These are phyloP conservation scores for Lasioglossum pauxillum DNA, from an alignment of 2,888 invertebrate species.

Conservation along the genomic window DNA sequence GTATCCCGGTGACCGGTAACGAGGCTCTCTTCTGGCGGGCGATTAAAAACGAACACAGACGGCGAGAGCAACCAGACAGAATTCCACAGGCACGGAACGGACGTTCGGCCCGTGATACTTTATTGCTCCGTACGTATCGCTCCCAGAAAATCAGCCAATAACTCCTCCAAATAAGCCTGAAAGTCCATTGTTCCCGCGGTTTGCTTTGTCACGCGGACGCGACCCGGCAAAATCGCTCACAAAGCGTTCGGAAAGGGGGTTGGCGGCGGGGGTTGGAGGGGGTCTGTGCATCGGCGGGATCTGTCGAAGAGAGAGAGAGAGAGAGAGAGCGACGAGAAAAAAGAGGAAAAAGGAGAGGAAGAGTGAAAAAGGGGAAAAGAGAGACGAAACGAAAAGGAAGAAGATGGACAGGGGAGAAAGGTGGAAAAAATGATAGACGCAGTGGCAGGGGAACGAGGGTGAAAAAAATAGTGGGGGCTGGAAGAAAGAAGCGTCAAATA, in stretches of 20 bases:
- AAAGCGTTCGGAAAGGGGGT: constrained; percentile 27
- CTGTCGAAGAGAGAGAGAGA: not conserved
- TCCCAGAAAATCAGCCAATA: constrained; percentile 40
- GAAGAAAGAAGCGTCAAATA: constrained; percentile 57
- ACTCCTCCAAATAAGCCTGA: constrained; percentile 48
- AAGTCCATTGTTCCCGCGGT: constrained; percentile 47
- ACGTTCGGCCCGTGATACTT: not conserved
- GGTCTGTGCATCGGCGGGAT: not conserved
- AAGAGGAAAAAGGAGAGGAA: not conserved
- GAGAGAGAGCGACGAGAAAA: not conserved
- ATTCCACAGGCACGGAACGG: not conserved
- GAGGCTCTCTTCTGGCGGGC: not conserved
- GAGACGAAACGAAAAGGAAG: not conserved
- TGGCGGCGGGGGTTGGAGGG: not conserved
- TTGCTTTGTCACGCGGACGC: constrained; percentile 44
- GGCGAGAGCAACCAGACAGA: not conserved
- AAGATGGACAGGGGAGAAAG: not conserved
- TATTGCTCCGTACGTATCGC: not conserved
- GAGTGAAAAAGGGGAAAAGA: not conserved
- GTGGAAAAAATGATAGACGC: constrained; percentile 2
- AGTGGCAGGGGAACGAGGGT: not conserved
- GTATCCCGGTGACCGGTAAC: not conserved
- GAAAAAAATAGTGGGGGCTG: constrained; percentile 7
- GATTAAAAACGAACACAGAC: not conserved
- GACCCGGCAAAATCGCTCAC: constrained; percentile 46